These are phyloP conservation scores for Paralichthys olivaceus DNA, from an alignment of 2,113 vertebrate genomes.

Conservation along the genomic window DNA sequence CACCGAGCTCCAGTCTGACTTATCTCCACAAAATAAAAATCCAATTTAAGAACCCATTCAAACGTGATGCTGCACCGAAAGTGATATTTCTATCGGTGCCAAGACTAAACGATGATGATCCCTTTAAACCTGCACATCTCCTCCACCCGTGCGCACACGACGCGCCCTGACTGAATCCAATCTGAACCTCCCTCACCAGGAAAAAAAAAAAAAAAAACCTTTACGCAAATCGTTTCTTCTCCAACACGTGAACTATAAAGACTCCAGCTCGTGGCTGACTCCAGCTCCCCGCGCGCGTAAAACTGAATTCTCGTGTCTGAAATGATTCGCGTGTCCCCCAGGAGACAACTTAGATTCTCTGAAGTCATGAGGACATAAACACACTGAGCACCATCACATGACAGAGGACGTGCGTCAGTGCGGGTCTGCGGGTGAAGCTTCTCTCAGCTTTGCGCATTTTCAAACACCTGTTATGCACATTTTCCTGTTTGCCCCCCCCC, in stretches of 20 bases:
- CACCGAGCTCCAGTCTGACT: neutral
- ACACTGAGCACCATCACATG: neutral
- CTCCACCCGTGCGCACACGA: constrained; percentile 39
- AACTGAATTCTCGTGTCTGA: too few relatives aligned
- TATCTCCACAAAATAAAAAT: neutral
- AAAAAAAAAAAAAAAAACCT: constrained; percentile 8
- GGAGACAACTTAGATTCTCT: too few relatives aligned
- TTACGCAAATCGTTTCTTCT: constrained; percentile 15
- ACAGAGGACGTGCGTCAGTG: constrained; percentile 8
- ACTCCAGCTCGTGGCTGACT: neutral
- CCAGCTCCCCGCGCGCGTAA: too few relatives aligned
- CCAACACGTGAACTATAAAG: neutral
- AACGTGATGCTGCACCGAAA: neutral
- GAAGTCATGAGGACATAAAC: neutral
- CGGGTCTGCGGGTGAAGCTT: constrained; percentile 39
- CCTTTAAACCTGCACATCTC: neutral
- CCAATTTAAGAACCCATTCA: neutral
- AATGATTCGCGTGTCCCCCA: too few relatives aligned
- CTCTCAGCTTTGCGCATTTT: constrained; percentile 5
- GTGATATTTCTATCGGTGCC: neutral
- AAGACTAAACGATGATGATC: neutral
- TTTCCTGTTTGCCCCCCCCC: constrained; percentile 36
- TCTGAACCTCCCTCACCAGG: constrained; percentile 3
- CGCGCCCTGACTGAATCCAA: constrained; percentile 38
- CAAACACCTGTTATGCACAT: constrained; percentile 25